Evolutionary conservation across 2,888 invertebrate species (phyloP), one percentile per base, ranked within the genome.

Genomic region (Cryptocheilus praepositus): DNA sequence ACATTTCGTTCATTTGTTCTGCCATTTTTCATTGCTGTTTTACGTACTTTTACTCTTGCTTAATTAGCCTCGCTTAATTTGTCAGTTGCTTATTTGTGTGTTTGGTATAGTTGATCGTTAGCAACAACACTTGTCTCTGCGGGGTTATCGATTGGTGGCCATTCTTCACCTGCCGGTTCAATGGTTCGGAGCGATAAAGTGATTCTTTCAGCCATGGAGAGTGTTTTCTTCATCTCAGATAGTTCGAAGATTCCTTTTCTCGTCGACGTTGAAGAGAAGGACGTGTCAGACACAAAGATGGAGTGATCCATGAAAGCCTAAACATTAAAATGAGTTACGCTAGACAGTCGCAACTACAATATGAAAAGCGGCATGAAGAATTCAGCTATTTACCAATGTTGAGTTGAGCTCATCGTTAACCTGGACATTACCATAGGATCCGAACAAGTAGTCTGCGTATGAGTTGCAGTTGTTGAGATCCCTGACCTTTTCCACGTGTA

Each of bases 401-500:
- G 70, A 58, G 2, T 61, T 7, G 7, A 70, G 45, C 0, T 46
- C 45, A 13, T 64, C 16, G 7, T 51, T 54, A 15, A 71, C 62
- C 2, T 65, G 59, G 0, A 18, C 58, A 15, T 55, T 19, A 0
- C 69, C 72, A 4, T 68, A 74, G 16, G 58, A 73, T 5, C 76
- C 71, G 13, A 59, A 74, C 18, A 71, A 73, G 28, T 66, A 68
- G 3, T 52, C 18, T 0, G 76, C 72, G 16, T 74, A 76, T 5
- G 15, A 19, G 15, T 46, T 71, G 55, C 81, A 81, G 25, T 78
- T 66, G 22, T 73, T 71, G 28, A 79, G 25, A 46, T 79, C 67
- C 3, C 28, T 58, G 4, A 57, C 55, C n/a, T 79, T 81, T 16
- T 71, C 67, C 19, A 81, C 76, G 5, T 64, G 52, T 15, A 79